phyloP scores from a whole-genome alignment of 92 coral and sea anemone genomes.

The Actinernus sp. region DNA sequence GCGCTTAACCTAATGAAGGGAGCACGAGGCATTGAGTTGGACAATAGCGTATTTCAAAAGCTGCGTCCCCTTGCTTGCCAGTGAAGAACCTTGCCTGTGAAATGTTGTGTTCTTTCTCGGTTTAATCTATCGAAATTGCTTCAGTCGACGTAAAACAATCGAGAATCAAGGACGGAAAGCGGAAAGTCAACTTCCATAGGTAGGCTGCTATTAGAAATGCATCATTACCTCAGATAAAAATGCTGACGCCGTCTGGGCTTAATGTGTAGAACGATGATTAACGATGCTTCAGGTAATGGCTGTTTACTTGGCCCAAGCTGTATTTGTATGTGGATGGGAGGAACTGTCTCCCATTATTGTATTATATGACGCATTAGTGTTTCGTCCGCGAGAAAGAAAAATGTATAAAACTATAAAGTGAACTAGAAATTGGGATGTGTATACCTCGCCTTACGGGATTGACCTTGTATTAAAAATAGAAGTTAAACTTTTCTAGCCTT shows the following conservation, averaged over 20 bases:
- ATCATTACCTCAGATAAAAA: conserved; percentile 62
- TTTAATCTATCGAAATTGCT: conserved; percentile 8
- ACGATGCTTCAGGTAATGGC: conserved; percentile 76
- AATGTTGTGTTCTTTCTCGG: neutral
- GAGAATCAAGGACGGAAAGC: conserved; percentile 28
- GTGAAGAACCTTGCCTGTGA: too few relatives aligned
- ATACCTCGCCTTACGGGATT: too few relatives aligned
- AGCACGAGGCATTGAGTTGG: too few relatives aligned
- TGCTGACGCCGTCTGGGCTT: conserved; percentile 68
- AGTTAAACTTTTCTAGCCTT: too few relatives aligned
- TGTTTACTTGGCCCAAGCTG: conserved; percentile 76
- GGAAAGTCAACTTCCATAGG: conserved; percentile 65
- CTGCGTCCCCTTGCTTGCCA: too few relatives aligned
- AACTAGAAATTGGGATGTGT: too few relatives aligned
- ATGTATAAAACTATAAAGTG: too few relatives aligned
- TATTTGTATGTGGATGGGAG: conserved; percentile 61
- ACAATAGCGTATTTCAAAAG: too few relatives aligned
- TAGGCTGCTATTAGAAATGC: conserved; percentile 70
- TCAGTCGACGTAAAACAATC: conserved; percentile 14
- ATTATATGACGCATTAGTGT: conserved; percentile 18
- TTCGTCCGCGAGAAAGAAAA: too few relatives aligned
- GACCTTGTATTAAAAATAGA: too few relatives aligned
- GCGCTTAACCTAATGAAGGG: too few relatives aligned
- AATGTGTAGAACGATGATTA: conserved; percentile 61
- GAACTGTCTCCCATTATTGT: conserved; percentile 34